A percentile compares a stretch with the other conserved stretches of the same genome.
These are phyloP conservation scores for Myzus persicae DNA, from an alignment of 1,140 invertebrate species.

Conservation along the genomic window DNA sequence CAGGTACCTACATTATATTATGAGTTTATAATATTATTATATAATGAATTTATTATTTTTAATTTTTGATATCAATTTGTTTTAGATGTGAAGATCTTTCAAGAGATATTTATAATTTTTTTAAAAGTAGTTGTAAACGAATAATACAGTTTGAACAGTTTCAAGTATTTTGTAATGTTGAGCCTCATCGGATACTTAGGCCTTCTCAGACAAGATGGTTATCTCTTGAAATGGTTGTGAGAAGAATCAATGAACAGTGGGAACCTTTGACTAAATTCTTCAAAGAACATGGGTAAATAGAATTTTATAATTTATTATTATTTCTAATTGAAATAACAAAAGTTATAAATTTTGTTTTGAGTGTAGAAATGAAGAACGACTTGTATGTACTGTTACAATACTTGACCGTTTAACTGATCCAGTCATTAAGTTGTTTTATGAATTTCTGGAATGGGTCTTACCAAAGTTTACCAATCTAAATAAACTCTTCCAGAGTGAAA, in stretches of 20 bases:
- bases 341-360: background rate
- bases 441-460: too few relatives aligned
- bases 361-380: too few relatives aligned
- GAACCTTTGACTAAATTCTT: background rate
- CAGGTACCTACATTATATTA: background rate
- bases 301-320: too few relatives aligned
- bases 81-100: background rate
- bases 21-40: background rate
- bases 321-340: background rate
- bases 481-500: too few relatives aligned
- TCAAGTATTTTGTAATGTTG: background rate
- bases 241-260: background rate
- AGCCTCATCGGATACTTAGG: background rate
- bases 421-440: too few relatives aligned
- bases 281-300: background rate
- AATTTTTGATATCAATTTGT: background rate
- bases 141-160: background rate
- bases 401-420: too few relatives aligned
- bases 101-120: background rate
- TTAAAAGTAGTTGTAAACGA: background rate
- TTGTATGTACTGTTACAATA: too few relatives aligned
- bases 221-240: background rate
- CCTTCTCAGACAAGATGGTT: background rate
- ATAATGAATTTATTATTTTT: background rate
- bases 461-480: too few relatives aligned